Conservation (phyloP, 2,888 invertebrate species). For the Cinara cedri region DNA sequence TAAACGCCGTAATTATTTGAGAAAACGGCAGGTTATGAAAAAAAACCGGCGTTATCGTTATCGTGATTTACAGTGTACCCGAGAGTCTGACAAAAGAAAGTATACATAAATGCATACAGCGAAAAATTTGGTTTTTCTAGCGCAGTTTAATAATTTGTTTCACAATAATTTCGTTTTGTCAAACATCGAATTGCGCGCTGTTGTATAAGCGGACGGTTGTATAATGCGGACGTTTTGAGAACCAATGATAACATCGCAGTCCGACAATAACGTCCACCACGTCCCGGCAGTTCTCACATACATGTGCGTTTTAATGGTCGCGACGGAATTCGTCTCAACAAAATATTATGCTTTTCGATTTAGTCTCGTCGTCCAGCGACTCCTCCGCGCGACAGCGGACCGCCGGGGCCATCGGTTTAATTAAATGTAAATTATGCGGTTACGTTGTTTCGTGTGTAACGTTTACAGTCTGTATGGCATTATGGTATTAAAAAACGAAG, state of each 20-base stretch:
- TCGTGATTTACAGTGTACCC: too few species aligned
- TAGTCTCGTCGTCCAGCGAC: slow-evolving; percentile 6
- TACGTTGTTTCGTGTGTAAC: background rate
- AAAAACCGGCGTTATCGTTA: too few species aligned
- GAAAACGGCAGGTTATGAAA: too few species aligned
- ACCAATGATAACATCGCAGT: slow-evolving; percentile 40
- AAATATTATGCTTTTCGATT: slow-evolving; percentile 11
- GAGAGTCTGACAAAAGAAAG: too few species aligned
- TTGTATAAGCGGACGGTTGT: too few species aligned
- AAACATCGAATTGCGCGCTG: too few species aligned
- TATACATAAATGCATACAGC: too few species aligned
- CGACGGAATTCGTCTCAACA: background rate
- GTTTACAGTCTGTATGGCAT: background rate
- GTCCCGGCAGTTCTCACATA: slow-evolving; percentile 4
- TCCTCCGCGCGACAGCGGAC: background rate
- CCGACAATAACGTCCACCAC: slow-evolving; percentile 24
- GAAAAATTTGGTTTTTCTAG: too few species aligned
- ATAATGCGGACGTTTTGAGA: slow-evolving; percentile 18
- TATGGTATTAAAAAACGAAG: too few species aligned
- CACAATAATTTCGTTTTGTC: too few species aligned
- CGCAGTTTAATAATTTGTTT: too few species aligned
- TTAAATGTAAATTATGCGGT: slow-evolving; percentile 44
- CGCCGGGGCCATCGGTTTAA: background rate
- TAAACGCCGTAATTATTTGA: too few species aligned
- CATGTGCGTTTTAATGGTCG: slow-evolving; percentile 22